phyloP scores from a whole-genome alignment of 2,113 vertebrate genomes.

The Actenoides hombroni region DNA sequence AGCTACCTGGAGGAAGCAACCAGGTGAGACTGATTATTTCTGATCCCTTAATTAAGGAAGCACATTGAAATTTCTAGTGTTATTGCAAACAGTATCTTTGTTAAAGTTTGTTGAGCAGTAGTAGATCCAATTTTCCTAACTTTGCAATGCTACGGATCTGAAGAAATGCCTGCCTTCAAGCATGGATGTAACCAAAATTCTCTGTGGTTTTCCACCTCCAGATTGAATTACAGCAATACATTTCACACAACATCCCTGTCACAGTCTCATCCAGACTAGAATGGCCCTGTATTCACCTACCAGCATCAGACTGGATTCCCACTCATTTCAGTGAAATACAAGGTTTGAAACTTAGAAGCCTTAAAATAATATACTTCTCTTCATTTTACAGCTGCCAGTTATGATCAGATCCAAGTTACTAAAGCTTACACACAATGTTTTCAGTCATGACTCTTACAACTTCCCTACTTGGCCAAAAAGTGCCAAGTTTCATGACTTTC shows the following conservation, averaged over 20 bases:
- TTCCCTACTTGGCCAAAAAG: background rate
- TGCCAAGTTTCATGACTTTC: background rate
- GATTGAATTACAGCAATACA: background rate
- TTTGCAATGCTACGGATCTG: background rate
- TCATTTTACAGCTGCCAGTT: background rate
- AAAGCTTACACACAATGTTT: background rate
- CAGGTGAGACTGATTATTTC: background rate
- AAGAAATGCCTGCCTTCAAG: background rate
- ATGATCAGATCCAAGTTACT: background rate
- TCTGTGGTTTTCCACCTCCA: background rate
- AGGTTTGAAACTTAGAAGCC: background rate
- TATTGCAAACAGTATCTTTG: background rate
- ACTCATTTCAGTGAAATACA: background rate
- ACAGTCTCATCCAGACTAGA: background rate
- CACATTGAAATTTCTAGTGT: background rate
- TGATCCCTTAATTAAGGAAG: background rate
- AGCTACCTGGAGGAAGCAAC: background rate
- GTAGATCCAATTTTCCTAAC: background rate
- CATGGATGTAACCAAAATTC: background rate
- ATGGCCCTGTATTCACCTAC: background rate
- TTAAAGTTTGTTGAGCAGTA: background rate
- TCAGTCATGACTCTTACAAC: background rate
- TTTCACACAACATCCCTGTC: background rate
- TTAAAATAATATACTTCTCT: background rate
- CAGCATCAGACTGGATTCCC: background rate